phyloP scores from a whole-genome alignment of 2,797 vertebrate species.

The Alcedo atthis region DNA sequence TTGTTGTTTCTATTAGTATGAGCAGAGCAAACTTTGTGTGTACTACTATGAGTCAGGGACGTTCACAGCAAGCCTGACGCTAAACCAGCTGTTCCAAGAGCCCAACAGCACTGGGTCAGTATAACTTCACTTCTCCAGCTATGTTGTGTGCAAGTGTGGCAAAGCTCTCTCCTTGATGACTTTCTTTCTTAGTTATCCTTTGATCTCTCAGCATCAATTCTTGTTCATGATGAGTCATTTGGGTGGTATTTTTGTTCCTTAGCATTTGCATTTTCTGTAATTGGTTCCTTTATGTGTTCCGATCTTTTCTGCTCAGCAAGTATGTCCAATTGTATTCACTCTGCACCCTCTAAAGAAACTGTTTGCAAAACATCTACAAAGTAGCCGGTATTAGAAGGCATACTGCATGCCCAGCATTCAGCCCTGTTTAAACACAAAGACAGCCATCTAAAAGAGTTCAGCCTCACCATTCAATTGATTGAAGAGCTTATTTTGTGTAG shows the following conservation, averaged over 20 bases:
- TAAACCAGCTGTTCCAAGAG: not conserved
- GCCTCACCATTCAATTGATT: not conserved
- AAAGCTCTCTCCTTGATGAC: not conserved
- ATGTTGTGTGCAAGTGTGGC: not conserved
- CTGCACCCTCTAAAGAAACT: not conserved
- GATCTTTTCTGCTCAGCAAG: constrained; percentile 71
- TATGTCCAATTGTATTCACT: constrained; percentile 46
- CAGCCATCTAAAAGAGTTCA: not conserved
- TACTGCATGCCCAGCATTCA: not conserved
- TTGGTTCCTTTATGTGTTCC: constrained; percentile 28
- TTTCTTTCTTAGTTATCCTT: not conserved
- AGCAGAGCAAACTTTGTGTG: not conserved
- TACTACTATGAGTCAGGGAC: not conserved
- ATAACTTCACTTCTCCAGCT: not conserved
- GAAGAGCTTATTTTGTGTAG: not conserved
- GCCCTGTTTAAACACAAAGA: not conserved
- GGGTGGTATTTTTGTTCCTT: constrained; percentile 52
- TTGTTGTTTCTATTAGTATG: not conserved
- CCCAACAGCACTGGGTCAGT: not conserved
- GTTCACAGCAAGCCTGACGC: not conserved
- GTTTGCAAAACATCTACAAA: constrained; percentile 16
- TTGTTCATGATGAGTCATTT: not conserved
- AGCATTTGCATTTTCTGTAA: constrained; percentile 46
- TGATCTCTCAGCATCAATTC: not conserved
- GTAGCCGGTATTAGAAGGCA: not conserved